Evolutionary conservation across 2,797 vertebrate genomes (phyloP).

Genomic region (Cryptoprocta ferox): DNA sequence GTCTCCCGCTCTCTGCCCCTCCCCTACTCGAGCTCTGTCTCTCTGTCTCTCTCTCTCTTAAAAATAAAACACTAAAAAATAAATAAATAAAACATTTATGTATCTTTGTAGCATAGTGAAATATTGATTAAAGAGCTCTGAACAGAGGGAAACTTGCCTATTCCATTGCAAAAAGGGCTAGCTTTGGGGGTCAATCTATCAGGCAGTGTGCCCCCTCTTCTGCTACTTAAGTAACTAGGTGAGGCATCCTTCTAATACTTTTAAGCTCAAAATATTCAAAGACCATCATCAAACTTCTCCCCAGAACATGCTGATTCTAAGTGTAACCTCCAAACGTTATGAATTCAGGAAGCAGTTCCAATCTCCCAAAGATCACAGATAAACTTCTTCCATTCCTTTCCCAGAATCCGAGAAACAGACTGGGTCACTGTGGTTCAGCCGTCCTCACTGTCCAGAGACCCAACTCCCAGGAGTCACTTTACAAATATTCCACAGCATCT

Average conservation of each 20-base stretch:
- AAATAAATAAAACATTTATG: neutral
- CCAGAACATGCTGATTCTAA: neutral
- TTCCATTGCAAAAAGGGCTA: neutral
- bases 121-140: neutral
- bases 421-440: neutral
- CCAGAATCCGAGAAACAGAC: neutral
- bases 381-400: neutral
- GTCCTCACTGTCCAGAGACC: neutral
- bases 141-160: neutral
- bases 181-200: neutral
- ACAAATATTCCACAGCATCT: slow-evolving; percentile 5
- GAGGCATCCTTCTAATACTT: neutral
- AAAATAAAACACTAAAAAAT: too few relatives aligned
- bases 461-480: slow-evolving; percentile 27
- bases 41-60: too few relatives aligned
- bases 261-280: neutral
- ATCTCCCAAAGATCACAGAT: neutral
- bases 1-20: too few relatives aligned
- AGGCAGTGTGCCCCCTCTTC: neutral
- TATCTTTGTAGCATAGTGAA: neutral
- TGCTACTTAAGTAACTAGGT: neutral
- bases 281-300: neutral
- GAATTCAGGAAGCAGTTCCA: neutral
- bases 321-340: neutral
- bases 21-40: too few relatives aligned